These are phyloP conservation scores for Leptothorax acervorum DNA, from an alignment of 2,888 invertebrate genomes.

Conservation along the genomic window DNA sequence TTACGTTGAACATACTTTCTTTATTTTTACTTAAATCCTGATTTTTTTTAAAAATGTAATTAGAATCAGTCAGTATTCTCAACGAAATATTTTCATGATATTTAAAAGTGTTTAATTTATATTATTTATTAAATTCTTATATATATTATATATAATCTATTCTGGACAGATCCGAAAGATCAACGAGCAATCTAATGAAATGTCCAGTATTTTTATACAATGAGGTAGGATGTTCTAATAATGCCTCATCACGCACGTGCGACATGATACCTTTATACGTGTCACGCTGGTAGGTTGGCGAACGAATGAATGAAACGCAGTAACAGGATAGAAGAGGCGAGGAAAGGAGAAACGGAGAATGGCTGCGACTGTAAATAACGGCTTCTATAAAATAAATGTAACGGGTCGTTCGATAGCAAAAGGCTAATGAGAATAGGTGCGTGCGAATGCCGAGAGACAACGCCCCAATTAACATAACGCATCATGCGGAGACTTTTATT, in stretches of 20 bases:
- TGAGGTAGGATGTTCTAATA: constrained; percentile 70
- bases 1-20: background rate
- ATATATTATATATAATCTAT: background rate
- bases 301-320: constrained; percentile 33
- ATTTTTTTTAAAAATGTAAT: background rate
- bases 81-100: background rate
- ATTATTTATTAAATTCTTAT: background rate
- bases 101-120: background rate
- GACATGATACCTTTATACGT: constrained; percentile 67
- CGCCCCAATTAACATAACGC: constrained; percentile 86
- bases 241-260: constrained; percentile 77
- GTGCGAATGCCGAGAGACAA: constrained; percentile 83
- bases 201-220: constrained; percentile 23
- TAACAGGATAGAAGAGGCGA: constrained; percentile 31
- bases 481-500: constrained; percentile 82
- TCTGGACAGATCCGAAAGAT: background rate
- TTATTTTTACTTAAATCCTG: background rate
- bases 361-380: constrained; percentile 76
- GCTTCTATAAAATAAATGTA: constrained; percentile 81
- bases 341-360: constrained; percentile 55
- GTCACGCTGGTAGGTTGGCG: constrained; percentile 54
- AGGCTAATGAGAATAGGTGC: constrained; percentile 84
- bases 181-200: constrained; percentile 33
- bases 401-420: constrained; percentile 79
- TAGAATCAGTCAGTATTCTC: background rate